phyloP scores from a whole-genome alignment of 2,797 vertebrate species.

The Gastrophryne carolinensis region DNA sequence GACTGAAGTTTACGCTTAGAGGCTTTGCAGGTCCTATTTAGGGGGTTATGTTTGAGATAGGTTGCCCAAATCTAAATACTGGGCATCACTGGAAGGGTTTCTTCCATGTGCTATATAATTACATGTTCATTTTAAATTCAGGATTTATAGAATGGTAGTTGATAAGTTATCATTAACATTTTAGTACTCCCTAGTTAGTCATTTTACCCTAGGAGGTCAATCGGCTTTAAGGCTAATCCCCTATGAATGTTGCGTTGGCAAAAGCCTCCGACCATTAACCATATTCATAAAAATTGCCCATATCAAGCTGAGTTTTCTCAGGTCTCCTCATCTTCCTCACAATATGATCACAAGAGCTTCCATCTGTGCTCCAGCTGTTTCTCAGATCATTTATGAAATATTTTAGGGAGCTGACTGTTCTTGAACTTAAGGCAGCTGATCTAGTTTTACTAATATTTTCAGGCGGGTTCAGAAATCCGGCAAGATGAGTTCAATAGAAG shows the following conservation, averaged over 20 bases:
- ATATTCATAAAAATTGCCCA: background rate
- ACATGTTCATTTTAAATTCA: background rate
- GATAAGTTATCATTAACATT: background rate
- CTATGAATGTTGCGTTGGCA: background rate
- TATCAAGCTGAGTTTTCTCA: slow-evolving; percentile 31
- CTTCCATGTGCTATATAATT: too few species aligned
- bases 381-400: slow-evolving; percentile 36
- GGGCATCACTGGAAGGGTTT: too few species aligned
- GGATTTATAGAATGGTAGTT: background rate
- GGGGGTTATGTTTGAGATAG: too few species aligned
- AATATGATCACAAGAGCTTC: slow-evolving; percentile 45
- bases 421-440: slow-evolving; percentile 38
- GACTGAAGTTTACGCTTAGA: too few species aligned
- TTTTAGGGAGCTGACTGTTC: slow-evolving; percentile 30
- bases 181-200: background rate
- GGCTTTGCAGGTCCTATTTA: too few species aligned
- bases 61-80: too few species aligned
- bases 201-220: background rate
- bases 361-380: slow-evolving; percentile 68
- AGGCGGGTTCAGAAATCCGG: slow-evolving; percentile 56
- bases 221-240: background rate
- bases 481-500: slow-evolving; percentile 59
- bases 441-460: slow-evolving; percentile 53
- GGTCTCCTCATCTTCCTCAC: slow-evolving; percentile 18
- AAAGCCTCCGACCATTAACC: background rate